A percentile compares a stretch with the other conserved stretches of the same genome.
These are phyloP conservation scores for Eolophus roseicapilla DNA, from an alignment of 2,113 vertebrate species.

Conservation along the genomic window DNA sequence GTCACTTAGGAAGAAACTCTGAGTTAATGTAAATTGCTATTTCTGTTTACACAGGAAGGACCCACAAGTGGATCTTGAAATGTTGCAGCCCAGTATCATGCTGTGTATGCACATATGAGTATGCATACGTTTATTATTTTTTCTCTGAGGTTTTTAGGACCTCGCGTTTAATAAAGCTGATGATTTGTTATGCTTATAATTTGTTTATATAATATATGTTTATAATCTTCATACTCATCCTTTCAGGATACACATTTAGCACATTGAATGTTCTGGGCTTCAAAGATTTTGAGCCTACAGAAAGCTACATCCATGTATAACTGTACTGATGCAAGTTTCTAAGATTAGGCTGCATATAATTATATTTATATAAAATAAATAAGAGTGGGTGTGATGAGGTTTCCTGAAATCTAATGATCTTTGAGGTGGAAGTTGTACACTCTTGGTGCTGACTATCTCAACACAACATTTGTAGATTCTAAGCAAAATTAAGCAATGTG, in stretches of 20 bases:
- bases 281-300: neutral
- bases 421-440: neutral
- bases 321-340: neutral
- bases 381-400: neutral
- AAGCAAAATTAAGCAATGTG: neutral
- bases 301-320: neutral
- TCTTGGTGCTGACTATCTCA: neutral
- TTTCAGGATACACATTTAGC: neutral
- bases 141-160: neutral
- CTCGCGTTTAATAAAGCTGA: neutral
- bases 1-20: neutral
- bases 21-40: neutral
- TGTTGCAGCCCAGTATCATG: neutral
- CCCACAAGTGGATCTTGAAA: neutral
- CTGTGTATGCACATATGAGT: neutral
- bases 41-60: neutral
- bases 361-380: neutral
- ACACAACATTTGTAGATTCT: neutral
- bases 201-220: neutral
- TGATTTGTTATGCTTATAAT: neutral
- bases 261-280: neutral
- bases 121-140: neutral
- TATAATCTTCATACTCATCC: neutral
- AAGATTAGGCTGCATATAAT: neutral
- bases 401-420: neutral